Evolutionary conservation across 2,888 invertebrate genomes (phyloP), one percentile per base, ranked within the genome.

Genomic region (Leptinotarsa peninsularis): DNA sequence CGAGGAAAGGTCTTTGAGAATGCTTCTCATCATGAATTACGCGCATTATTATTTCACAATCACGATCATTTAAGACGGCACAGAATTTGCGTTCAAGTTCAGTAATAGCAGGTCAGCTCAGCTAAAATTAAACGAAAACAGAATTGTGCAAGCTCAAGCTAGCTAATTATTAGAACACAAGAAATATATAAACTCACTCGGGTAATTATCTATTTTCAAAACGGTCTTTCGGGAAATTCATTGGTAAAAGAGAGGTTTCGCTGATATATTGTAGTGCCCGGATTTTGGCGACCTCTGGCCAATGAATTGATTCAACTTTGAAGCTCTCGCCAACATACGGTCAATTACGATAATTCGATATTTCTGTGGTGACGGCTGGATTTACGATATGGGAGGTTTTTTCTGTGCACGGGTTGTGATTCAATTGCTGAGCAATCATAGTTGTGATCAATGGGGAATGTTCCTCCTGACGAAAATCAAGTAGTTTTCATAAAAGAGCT

Each of bases 41-140:
- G 4, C 4, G 17, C 52, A 17, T 17, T 17, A n/a, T 52, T 52
- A 17, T 52, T 52, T 52, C 21, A 18, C 13, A 21, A 18, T 58
- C 56, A 56, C 56, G n/a, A 56, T 21, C 21, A 58, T 58, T 21
- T 21, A 23, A 21, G 4, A 14, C 21, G 14, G 23, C 14, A 23
- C 58, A 58, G 14, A 58, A 21, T 58, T 58, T 23, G 14, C 58
- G 58, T 58, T 58, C 58, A 58, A 58, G 58, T 58, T 23, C 58
- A 58, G 21, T 21, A 58, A 4, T 58, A 58, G 15, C 58, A 14
- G 58, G 58, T 58, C 58, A 15, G 23, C 54, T 54, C 54, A 7
- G 58, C 58, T 58, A 58, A 58, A 23, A 23, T 58, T 58, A 58
- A 23, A 58, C 58, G 15, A 58, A 58, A 58, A 23, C 58, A 58